Evolutionary conservation across 2,888 invertebrate genomes (phyloP).

Genomic region (Zelleria hepariella): DNA sequence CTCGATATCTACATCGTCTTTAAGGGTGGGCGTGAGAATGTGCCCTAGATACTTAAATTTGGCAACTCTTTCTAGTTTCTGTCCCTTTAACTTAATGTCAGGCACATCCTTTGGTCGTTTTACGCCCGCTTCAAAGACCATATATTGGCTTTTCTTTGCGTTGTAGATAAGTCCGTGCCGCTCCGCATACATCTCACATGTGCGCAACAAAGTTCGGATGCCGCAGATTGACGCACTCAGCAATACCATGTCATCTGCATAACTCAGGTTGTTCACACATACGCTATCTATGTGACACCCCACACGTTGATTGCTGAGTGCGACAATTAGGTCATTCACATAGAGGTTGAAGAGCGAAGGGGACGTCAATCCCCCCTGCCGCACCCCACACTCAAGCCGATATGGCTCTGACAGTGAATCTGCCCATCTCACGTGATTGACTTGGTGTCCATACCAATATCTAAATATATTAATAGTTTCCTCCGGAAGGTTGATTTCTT

Average conservation of each 20-base stretch:
- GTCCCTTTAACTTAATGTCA: too few relatives aligned
- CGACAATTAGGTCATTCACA: slow-evolving; percentile 14
- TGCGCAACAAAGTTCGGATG: not conserved
- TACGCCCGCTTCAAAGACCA: too few relatives aligned
- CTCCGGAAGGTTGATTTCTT: not conserved
- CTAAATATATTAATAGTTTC: too few relatives aligned
- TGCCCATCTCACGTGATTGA: slow-evolving; percentile 15
- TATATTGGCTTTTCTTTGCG: too few relatives aligned
- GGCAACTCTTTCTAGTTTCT: too few relatives aligned
- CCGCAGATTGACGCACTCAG: not conserved
- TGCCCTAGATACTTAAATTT: too few relatives aligned
- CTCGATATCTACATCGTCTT: too few relatives aligned
- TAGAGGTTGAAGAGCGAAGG: slow-evolving; percentile 16
- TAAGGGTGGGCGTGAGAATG: too few relatives aligned
- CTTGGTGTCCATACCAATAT: slow-evolving; percentile 13
- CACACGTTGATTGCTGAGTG: slow-evolving; percentile 13
- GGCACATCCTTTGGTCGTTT: too few relatives aligned
- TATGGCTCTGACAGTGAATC: slow-evolving; percentile 9
- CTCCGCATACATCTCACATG: not conserved
- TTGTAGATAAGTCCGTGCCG: not conserved
- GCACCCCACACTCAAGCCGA: slow-evolving; percentile 14
- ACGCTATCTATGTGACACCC: slow-evolving; percentile 15
- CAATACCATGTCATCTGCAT: slow-evolving; percentile 1
- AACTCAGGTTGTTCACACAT: slow-evolving; percentile 13
- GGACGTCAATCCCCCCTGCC: slow-evolving; percentile 19